These are phyloP conservation scores for Harpalus rufipes DNA, from an alignment of 2,888 invertebrate species.

Conservation along the genomic window DNA sequence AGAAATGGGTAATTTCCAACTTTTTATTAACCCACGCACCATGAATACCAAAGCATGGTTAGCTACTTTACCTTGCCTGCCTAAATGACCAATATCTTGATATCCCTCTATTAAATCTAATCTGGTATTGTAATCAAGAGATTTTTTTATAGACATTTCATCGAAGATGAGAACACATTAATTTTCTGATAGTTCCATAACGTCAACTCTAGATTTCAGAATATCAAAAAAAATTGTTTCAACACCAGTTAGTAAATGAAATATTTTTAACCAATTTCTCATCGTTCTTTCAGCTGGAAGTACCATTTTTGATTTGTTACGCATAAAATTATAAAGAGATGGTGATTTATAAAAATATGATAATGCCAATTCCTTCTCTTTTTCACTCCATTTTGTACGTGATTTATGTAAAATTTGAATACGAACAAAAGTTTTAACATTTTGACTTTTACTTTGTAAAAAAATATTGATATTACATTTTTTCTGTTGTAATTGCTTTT, in stretches of 20 bases:
- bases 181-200: constrained; percentile 57
- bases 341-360: constrained; percentile 38
- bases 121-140: constrained; percentile 62
- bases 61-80: background rate
- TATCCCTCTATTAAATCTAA: background rate
- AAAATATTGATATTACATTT: background rate
- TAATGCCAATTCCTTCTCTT: constrained; percentile 11
- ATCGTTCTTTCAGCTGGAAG: constrained; percentile 66
- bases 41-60: constrained; percentile 63
- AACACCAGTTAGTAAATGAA: constrained; percentile 70
- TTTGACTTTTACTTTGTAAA: background rate
- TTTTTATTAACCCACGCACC: constrained; percentile 67
- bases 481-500: background rate
- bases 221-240: constrained; percentile 68
- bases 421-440: background rate
- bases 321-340: constrained; percentile 17
- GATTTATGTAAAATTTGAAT: background rate
- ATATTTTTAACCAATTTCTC: constrained; percentile 70
- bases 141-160: constrained; percentile 69
- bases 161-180: constrained; percentile 69
- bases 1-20: constrained; percentile 69
- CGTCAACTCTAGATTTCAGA: constrained; percentile 53
- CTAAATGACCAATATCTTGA: background rate
- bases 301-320: constrained; percentile 10
- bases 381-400: constrained; percentile 8